Evolutionary conservation across 2,113 vertebrate species (phyloP).

Genomic region (Oostethus manadensis): DNA sequence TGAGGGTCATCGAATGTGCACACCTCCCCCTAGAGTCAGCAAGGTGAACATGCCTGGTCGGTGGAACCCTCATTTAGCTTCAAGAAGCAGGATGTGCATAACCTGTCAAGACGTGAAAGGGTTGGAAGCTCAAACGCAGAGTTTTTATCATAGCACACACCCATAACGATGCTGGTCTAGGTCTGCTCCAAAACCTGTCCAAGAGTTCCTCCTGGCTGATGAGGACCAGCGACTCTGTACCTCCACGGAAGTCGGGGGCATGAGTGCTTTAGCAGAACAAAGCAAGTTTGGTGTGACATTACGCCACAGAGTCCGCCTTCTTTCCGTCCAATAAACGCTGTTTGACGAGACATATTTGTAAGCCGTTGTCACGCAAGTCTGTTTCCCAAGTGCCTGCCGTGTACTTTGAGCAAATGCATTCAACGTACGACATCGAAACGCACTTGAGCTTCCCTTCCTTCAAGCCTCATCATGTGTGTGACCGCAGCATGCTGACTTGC

Average conservation of each 20-base stretch:
- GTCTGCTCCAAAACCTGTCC: slow-evolving; percentile 82
- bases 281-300: too few relatives aligned
- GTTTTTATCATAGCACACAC: too few relatives aligned
- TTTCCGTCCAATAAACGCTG: slow-evolving; percentile 47
- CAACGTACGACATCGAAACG: slow-evolving; percentile 32
- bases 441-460: slow-evolving; percentile 18
- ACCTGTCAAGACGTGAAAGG: too few relatives aligned
- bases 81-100: too few relatives aligned
- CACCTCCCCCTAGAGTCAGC: slow-evolving; percentile 22
- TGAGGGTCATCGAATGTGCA: slow-evolving; percentile 24
- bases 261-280: slow-evolving; percentile 86
- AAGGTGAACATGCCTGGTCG: slow-evolving; percentile 68
- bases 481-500: slow-evolving; percentile 69
- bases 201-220: slow-evolving; percentile 86
- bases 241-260: slow-evolving; percentile 78
- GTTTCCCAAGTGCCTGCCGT: slow-evolving; percentile 68
- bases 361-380: slow-evolving; percentile 21
- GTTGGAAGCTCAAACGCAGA: too few relatives aligned
- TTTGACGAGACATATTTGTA: slow-evolving; percentile 60
- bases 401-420: background rate
- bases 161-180: slow-evolving; percentile 72
- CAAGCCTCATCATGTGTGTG: slow-evolving; percentile 2
- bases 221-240: slow-evolving; percentile 77
- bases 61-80: slow-evolving; percentile 68
- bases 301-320: background rate